Base-by-base conservation (phyloP, 2,113 vertebrate species). In the Corydoras maculifer region DNA sequence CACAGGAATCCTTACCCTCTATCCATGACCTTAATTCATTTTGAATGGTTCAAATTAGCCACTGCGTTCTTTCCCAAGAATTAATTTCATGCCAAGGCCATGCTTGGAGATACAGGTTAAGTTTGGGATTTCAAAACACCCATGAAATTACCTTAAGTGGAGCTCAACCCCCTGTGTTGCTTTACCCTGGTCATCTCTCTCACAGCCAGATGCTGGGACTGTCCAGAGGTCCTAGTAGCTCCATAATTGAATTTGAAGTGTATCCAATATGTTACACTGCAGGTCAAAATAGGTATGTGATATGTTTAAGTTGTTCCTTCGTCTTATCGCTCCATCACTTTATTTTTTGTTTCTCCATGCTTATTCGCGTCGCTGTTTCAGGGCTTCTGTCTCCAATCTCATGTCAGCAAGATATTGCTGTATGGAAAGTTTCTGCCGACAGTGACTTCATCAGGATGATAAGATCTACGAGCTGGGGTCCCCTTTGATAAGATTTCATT, bases 141-240 rank as follows among this genome's bases (percentile, higher is more conserved):
- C 67, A 72, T 79, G 49, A 78, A 80, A 80, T 78, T 64, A 78
- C 50, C 32, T 71, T 32, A 65, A 53, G 59, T 58, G 9, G 25
- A 58, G 61, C 62, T 29, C 63, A 54, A 72, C 75, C 72, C 51
- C 59, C 65, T 66, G 25, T 80, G 75, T 77, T 70, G 67, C 61
- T 70, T 70, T 75, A 70, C 74, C 77, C 76, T 58, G 79, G 74
- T 79, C 73, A 69, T 14, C 3, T 53, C 18, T 76, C 70, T 53
- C 31, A 62, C 8, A 69, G 25, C 55, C 66, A 49, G 60, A 55
- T 58, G 35, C 6, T 43, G 32, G 55, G 62, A 58, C 49, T 43
- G 35, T 60, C 53, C 48, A 32, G 12, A 64, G 8, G 12, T 51
- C 60, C 14, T 43, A 43, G 35, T 43, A 43, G 35, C 35, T 5